Conservation (phyloP, 2,888 invertebrate species). For the Parnassius orleans region DNA sequence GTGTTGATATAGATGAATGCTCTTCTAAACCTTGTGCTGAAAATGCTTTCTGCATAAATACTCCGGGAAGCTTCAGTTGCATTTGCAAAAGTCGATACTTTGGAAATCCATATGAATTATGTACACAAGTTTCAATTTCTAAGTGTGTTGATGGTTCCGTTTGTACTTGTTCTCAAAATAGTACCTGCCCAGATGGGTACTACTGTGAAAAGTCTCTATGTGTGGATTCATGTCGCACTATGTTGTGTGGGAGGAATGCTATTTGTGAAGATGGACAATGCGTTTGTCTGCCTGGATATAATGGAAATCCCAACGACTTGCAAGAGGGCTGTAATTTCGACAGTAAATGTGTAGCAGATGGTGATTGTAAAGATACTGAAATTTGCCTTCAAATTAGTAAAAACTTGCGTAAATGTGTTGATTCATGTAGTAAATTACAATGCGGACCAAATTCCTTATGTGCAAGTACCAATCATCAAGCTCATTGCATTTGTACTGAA, state of each 20-base stretch:
- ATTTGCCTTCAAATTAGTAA: conserved; percentile 93
- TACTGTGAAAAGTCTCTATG: conserved; percentile 88
- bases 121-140: conserved; percentile 85
- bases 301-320: conserved; percentile 87
- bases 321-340: conserved; percentile 86
- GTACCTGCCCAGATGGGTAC: conserved; percentile 89
- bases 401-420: conserved; percentile 90
- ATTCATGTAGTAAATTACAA: conserved; percentile 92
- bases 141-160: conserved; percentile 85
- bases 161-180: conserved; percentile 86
- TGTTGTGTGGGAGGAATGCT: conserved; percentile 90
- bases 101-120: conserved; percentile 93
- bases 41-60: conserved; percentile 94
- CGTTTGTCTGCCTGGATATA: conserved; percentile 88
- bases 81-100: conserved; percentile 91
- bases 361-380: conserved; percentile 90
- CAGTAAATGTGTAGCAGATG: conserved; percentile 89
- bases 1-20: conserved; percentile 93
- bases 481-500: conserved; percentile 92
- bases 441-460: conserved; percentile 95
- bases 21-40: conserved; percentile 88
- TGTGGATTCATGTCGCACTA: conserved; percentile 87
- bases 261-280: conserved; percentile 90
- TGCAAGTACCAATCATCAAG: conserved; percentile 90
- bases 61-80: conserved; percentile 93